Evolutionary conservation across 2,797 vertebrate species (phyloP).

Genomic region (Bradypodion ventrale): DNA sequence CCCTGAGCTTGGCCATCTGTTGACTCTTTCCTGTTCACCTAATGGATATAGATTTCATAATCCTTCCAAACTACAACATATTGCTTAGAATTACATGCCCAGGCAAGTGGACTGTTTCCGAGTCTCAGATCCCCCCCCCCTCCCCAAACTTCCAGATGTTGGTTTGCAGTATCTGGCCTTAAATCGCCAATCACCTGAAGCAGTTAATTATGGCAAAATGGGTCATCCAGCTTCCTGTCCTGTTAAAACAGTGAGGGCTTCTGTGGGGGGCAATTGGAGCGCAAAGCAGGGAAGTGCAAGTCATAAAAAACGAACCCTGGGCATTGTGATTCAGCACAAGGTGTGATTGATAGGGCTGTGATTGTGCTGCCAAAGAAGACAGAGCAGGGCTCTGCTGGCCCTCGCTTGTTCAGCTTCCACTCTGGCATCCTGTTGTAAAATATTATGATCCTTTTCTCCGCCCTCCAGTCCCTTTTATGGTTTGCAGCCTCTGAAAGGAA

Average conservation of each 20-base stretch:
- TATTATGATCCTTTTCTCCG: conserved; percentile 84
- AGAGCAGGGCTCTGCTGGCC: conserved; percentile 90
- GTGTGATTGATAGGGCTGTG: conserved; percentile 89
- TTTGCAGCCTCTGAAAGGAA: conserved; percentile 84
- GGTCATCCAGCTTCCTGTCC: conserved; percentile 59
- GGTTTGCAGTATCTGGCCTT: neutral
- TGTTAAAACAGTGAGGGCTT: conserved; percentile 72
- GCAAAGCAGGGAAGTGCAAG: conserved; percentile 80
- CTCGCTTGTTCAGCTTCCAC: conserved; percentile 86
- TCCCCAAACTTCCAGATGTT: neutral
- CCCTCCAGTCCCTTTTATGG: conserved; percentile 81
- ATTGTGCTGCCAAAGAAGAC: conserved; percentile 84
- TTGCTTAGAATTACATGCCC: neutral
- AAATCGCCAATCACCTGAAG: conserved; percentile 14
- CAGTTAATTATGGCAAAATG: conserved; percentile 69
- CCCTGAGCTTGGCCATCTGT: too few relatives aligned
- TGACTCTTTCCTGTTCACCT: neutral
- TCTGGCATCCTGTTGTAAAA: conserved; percentile 98
- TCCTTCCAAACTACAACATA: neutral
- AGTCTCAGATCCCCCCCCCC: too few relatives aligned
- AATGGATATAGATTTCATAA: neutral
- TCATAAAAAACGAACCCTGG: conserved; percentile 88
- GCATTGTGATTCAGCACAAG: conserved; percentile 86
- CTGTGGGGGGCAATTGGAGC: conserved; percentile 77
- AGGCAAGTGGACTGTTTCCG: too few relatives aligned